Base-by-base conservation (phyloP, 2,113 vertebrate genomes). In the Bubo scandiacus region DNA sequence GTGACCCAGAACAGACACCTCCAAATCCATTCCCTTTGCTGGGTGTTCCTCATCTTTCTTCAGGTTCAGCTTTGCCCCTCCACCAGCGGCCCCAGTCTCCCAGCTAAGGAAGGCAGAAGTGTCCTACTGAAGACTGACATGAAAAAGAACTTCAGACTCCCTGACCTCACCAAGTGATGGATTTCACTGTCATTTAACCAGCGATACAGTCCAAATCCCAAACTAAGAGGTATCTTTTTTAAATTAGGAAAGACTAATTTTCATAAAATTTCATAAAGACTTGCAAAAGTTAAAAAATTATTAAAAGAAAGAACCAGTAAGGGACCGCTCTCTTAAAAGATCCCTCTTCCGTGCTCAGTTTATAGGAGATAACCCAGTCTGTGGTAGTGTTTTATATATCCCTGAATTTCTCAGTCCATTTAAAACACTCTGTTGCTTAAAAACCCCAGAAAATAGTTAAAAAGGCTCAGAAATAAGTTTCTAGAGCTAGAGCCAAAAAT, bases 41-140 rank as follows among this genome's bases (percentile, higher is more conserved):
- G 20, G 58, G 16, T 42, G 42, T 15, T 43, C 51, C 21, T 58
- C 58, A n/a, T 3, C 42, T 42, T n/a, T 21, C 14, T 7, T 11
- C 8, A 21, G n/a, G 43, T 6, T 32, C 7, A 26, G 58, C 67
- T 25, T 17, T 4, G 10, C 21, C n/a, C 25, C 67, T 30, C 23
- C 8, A 11, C 43, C 43, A 66, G 52, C 21, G 16, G 66, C 1
- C 43, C 43, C 1, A 5, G 49, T 5, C 57, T 15, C 40, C 30
- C 1, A 0, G 38, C 32, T 3, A 7, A 25, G 1, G 38, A 87
- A 29, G 43, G 42, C 59, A 45, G 32, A 43, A 32, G 68, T 0
- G 26, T 74, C 78, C 52, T 5, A 4, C 26, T 10, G 30, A 19
- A 36, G 38, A 26, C 32, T 30, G 52, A 29, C 0, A 0, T 25